Evolutionary conservation across 2,113 vertebrate species (phyloP), one percentile per base, ranked within the genome.

Genomic region (Leptobrachium leishanense): DNA sequence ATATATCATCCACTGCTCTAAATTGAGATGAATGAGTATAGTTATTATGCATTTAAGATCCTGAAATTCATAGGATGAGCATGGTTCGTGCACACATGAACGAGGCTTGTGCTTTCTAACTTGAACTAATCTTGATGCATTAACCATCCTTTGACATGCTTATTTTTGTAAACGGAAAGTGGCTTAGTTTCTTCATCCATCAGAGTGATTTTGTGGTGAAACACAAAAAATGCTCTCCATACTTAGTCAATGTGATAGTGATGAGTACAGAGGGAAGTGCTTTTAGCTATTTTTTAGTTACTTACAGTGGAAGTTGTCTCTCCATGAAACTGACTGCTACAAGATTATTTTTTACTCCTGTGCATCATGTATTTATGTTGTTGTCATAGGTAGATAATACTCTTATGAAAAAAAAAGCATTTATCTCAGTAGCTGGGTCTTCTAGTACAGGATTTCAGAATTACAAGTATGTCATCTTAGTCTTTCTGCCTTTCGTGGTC

Each of bases 161-260:
- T 31, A 70, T 71, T 68, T 57, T 68, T 42, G 40, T 62, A 13
- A 69, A 70, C 53, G 44, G 41, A 70, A 67, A 77, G 7, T 59
- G 54, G 6, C 68, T 54, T 43, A 57, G 68, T 70, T 68, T 44
- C 76, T 46, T 63, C 62, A 77, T 70, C 66, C 75, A 7, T 43
- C 57, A 41, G 15, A 69, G 59, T 54, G 54, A 70, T 77, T 69
- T 6, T 70, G 66, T 69, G 67, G 67, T 53, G 20, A 20, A 57
- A 68, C 59, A 77, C 54, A 53, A 77, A 68, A 67, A 66, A 76
- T 31, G 20, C 20, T 31, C 20, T 1, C 20, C 20, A 31, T 42
- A 69, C 44, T 77, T 55, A 55, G 54, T 20, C 69, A 64, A 77
- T 11, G 40, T 59, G 66, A 77, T 46, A 59, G 40, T 62, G 66